Evolutionary conservation across 1,140 invertebrate species (phyloP).

Genomic region (Lasaia peninsularis): DNA sequence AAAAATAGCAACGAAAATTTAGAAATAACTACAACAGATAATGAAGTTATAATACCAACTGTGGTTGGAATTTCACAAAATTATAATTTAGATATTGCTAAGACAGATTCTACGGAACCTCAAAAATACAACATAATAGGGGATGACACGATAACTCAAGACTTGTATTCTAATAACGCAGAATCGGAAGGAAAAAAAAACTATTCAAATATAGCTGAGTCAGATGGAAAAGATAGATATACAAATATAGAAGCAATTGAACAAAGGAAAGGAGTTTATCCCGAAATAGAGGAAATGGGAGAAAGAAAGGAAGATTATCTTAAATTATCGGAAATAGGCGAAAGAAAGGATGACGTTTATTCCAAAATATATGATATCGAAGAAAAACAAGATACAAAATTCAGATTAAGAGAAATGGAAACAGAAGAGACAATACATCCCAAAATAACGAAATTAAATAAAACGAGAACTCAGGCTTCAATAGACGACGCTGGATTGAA

Average conservation of each 20-base stretch:
- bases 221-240: not conserved
- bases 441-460: too few relatives aligned
- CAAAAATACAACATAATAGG: not conserved
- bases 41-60: not conserved
- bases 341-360: not conserved
- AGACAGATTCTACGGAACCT: not conserved
- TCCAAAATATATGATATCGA: not conserved
- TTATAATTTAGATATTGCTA: not conserved
- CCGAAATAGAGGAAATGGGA: not conserved
- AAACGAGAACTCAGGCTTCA: too few relatives aligned
- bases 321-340: not conserved
- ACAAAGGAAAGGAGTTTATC: not conserved
- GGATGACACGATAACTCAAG: not conserved
- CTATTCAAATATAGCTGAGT: not conserved
- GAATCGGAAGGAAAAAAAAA: not conserved
- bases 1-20: constrained; percentile 6
- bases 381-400: not conserved
- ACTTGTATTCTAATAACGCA: not conserved
- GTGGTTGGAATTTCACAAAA: not conserved
- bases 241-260: not conserved
- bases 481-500: not conserved
- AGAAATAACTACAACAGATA: constrained; percentile 1
- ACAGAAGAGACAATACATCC: too few relatives aligned
- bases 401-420: too few relatives aligned
- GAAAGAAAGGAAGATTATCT: not conserved